phyloP scores from a whole-genome alignment of 2,888 invertebrate genomes.

The Brachyptera risi region DNA sequence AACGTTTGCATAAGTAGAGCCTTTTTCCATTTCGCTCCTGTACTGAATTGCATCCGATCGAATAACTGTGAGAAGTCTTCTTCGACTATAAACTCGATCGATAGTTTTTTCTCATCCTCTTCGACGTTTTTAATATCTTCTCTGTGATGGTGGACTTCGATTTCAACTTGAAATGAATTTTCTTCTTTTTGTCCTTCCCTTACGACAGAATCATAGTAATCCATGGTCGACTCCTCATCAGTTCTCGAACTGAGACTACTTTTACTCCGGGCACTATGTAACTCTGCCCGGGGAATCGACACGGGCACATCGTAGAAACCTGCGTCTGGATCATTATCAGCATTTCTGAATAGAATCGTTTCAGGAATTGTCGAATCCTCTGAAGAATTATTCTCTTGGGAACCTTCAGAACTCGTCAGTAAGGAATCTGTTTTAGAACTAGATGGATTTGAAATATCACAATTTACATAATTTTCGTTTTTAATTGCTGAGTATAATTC shows the following conservation, averaged over 20 bases:
- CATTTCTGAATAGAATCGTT: background rate
- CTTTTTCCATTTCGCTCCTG: constrained; percentile 22
- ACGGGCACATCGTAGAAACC: background rate
- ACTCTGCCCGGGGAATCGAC: background rate
- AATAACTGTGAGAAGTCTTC: constrained; percentile 7
- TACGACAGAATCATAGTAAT: constrained; percentile 29
- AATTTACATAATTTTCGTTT: background rate
- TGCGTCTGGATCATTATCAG: background rate
- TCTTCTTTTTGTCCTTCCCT: constrained; percentile 17
- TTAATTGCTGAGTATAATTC: background rate
- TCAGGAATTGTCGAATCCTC: background rate
- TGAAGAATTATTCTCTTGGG: background rate
- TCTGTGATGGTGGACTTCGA: background rate
- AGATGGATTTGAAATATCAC: constrained; percentile 1
- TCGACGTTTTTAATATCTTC: constrained; percentile 1
- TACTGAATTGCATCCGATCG: constrained; percentile 18
- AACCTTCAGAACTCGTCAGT: background rate
- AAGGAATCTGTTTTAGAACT: constrained; percentile 1
- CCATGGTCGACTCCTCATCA: constrained; percentile 21
- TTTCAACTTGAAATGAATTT: constrained; percentile 3
- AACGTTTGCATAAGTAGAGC: constrained; percentile 16
- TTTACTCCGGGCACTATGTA: background rate
- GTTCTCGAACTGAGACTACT: background rate
- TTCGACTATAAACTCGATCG: constrained; percentile 11
- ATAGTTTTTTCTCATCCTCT: constrained; percentile 7